These are phyloP conservation scores for Tetragonula carbonaria DNA, from an alignment of 2,888 invertebrate genomes.

Conservation along the genomic window DNA sequence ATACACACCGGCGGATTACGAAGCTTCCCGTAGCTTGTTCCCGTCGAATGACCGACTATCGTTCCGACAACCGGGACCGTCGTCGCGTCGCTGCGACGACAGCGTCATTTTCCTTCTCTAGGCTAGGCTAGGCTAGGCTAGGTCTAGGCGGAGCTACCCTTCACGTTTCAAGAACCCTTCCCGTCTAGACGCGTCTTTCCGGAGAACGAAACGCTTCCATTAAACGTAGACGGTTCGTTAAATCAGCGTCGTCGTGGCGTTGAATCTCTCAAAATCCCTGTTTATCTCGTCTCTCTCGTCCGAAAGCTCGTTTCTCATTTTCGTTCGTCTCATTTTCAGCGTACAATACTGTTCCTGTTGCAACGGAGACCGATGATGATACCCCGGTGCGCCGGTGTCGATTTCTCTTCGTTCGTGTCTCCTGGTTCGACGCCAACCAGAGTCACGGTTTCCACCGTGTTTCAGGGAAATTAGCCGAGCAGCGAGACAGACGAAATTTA, in stretches of 20 bases:
- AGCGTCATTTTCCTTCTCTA: no score
- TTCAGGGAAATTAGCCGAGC: conserved; percentile 26
- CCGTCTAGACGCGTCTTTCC: conserved; percentile 13
- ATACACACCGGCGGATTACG: conserved; percentile 6
- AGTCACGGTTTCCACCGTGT: not conserved
- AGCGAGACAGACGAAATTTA: conserved; percentile 13
- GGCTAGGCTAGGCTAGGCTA: no score
- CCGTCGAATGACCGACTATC: not conserved
- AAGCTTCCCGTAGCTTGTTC: not conserved
- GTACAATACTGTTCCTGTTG: not conserved
- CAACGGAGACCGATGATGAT: not conserved
- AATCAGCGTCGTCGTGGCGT: conserved; percentile 29
- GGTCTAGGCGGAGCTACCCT: conserved; percentile 19
- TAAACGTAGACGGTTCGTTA: conserved; percentile 42
- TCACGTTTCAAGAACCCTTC: conserved; percentile 28
- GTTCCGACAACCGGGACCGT: not conserved
- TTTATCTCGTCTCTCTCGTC: conserved; percentile 33
- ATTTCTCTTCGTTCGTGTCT: not conserved
- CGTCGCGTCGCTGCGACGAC: no score
- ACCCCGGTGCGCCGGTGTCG: not conserved
- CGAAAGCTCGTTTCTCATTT: conserved; percentile 1
- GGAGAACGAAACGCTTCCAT: conserved; percentile 28
- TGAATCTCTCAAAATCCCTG: conserved; percentile 32
- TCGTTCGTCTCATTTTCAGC: not conserved
- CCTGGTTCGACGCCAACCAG: not conserved